A percentile compares a stretch with the other conserved stretches of the same genome.
Evolutionary conservation across 2,113 vertebrate genomes (phyloP).

Genomic region (Ranitomeya variabilis): DNA sequence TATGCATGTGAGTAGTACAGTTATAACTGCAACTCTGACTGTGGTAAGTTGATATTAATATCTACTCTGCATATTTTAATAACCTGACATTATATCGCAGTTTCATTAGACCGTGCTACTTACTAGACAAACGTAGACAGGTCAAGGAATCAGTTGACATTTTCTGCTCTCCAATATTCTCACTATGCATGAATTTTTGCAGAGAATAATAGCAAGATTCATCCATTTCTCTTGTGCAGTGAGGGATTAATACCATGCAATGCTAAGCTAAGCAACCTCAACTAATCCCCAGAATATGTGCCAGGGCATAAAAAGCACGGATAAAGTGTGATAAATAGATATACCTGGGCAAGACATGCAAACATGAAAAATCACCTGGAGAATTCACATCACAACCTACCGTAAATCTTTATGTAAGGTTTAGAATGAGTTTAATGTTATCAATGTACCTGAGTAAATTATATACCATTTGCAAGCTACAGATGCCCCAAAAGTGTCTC

Average conservation of each 20-base stretch:
- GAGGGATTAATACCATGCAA: slow-evolving; percentile 37
- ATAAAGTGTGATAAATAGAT: background rate
- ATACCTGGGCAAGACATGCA: background rate
- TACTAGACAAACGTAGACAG: slow-evolving; percentile 10
- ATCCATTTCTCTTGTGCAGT: slow-evolving; percentile 28
- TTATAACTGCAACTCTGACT: background rate
- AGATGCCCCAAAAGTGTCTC: background rate
- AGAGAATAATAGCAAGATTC: slow-evolving; percentile 48
- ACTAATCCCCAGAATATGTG: slow-evolving; percentile 49
- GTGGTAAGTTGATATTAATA: background rate
- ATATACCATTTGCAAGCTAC: background rate
- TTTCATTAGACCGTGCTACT: background rate
- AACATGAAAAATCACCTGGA: background rate
- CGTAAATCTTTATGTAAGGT: background rate
- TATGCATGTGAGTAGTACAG: background rate
- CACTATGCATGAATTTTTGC: slow-evolving; percentile 13
- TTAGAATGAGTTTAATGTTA: background rate
- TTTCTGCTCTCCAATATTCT: slow-evolving; percentile 29
- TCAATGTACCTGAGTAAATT: background rate
- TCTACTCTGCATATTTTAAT: slow-evolving; percentile 9
- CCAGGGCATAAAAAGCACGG: slow-evolving; percentile 11
- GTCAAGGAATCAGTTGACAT: slow-evolving; percentile 26
- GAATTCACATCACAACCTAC: background rate
- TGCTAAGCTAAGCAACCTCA: slow-evolving; percentile 29
- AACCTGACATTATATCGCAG: slow-evolving; percentile 25